Evolutionary conservation across 2,797 vertebrate species (phyloP).

Genomic region (Forpus xanthops): DNA sequence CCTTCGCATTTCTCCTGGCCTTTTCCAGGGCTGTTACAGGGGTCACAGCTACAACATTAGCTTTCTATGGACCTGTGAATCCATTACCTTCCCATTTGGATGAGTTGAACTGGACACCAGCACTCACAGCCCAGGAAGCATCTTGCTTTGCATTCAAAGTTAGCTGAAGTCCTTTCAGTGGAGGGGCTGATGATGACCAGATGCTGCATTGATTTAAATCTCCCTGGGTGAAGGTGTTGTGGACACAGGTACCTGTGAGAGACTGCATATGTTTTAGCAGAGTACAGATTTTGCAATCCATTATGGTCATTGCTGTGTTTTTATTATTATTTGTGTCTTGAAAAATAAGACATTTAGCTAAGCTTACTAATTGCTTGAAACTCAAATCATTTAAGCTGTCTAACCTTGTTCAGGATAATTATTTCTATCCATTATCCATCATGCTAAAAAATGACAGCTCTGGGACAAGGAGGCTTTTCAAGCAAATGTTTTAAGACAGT

Average conservation of each 20-base stretch:
- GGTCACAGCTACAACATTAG: background rate
- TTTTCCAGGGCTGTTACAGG: background rate
- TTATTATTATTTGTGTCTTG: constrained; percentile 60
- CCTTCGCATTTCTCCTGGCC: background rate
- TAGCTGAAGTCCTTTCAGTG: constrained; percentile 74
- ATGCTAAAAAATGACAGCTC: constrained; percentile 79
- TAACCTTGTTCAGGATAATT: constrained; percentile 77
- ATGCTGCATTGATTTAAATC: constrained; percentile 74
- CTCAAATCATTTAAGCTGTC: constrained; percentile 79
- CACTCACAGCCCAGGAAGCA: constrained; percentile 69
- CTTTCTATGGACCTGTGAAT: background rate
- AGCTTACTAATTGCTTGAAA: constrained; percentile 76
- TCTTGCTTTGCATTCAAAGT: constrained; percentile 74
- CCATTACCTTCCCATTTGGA: background rate
- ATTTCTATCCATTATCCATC: constrained; percentile 81
- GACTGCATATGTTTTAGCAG: background rate
- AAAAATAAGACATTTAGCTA: constrained; percentile 78
- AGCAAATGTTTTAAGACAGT: constrained; percentile 80
- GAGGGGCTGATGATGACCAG: constrained; percentile 70
- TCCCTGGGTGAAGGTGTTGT: constrained; percentile 72
- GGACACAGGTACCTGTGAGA: constrained; percentile 75
- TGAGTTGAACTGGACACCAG: background rate
- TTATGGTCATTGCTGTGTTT: constrained; percentile 10
- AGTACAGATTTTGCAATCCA: constrained; percentile 6
- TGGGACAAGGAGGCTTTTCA: constrained; percentile 78